phyloP scores from a whole-genome alignment of 2,888 invertebrate species.

The Aporophyla nigra region DNA sequence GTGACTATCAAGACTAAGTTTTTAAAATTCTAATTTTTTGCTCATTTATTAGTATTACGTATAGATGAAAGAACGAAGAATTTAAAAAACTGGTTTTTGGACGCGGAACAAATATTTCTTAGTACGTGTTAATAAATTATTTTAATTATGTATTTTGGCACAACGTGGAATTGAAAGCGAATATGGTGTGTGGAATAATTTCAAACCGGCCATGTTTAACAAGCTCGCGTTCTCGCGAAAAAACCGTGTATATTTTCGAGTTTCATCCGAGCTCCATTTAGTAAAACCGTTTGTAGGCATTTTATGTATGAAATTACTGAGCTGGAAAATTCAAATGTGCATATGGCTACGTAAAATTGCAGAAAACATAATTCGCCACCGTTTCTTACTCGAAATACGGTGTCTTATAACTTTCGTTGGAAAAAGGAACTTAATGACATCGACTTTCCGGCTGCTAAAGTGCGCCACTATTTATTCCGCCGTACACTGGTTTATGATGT shows the following conservation, averaged over 20 bases:
- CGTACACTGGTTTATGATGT: slow-evolving; percentile 73
- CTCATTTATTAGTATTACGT: slow-evolving; percentile 81
- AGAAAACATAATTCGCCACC: slow-evolving; percentile 69
- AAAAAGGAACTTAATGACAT: slow-evolving; percentile 71
- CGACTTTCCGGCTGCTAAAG: slow-evolving; percentile 70
- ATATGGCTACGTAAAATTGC: slow-evolving; percentile 68
- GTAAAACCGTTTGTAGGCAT: slow-evolving; percentile 65
- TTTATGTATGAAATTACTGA: slow-evolving; percentile 69
- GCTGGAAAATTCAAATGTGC: slow-evolving; percentile 72
- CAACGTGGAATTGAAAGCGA: slow-evolving; percentile 85
- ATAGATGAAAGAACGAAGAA: slow-evolving; percentile 74
- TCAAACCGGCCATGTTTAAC: slow-evolving; percentile 61
- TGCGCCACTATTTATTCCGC: slow-evolving; percentile 74
- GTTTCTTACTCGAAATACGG: slow-evolving; percentile 66
- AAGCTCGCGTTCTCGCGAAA: slow-evolving; percentile 57
- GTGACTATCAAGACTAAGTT: slow-evolving; percentile 91
- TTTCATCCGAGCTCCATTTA: slow-evolving; percentile 64
- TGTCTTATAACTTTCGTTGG: slow-evolving; percentile 68
- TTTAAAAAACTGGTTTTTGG: slow-evolving; percentile 67
- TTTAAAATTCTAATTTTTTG: slow-evolving; percentile 84
- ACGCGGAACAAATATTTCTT: slow-evolving; percentile 69
- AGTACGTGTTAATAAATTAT: slow-evolving; percentile 69
- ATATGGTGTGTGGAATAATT: slow-evolving; percentile 61
- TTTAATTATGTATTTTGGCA: slow-evolving; percentile 87
- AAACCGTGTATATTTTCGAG: slow-evolving; percentile 62